Evolutionary conservation across 2,888 invertebrate genomes (phyloP), one percentile per base, ranked within the genome.

Genomic region (Andrena bucephala): DNA sequence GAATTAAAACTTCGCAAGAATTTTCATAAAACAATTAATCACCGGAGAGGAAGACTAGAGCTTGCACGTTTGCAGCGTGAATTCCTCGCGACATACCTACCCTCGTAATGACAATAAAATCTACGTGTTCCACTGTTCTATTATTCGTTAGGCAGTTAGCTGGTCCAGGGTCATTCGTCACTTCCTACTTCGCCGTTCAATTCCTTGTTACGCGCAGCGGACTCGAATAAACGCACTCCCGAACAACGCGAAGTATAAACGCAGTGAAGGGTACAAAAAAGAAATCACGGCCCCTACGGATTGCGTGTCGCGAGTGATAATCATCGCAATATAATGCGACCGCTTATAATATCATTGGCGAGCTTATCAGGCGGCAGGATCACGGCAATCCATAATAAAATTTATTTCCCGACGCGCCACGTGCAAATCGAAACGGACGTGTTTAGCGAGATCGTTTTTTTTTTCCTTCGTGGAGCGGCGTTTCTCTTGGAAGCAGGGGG

Each of bases 271-370:
- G 3, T 29, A 50, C 8, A 42, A 69, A 70, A 50, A 31, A 10
- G 8, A 80, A 72, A 68, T 42, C 59, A 16, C 27, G 24, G 29
- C 27, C 13, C 29, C 20, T 8, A 16, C 27, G 31, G 57, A 13
- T 81, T 6, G 72, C 81, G 83, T 83, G 77, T 48, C 36, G 59
- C 67, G n/a, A 7, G 4, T 59, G 83, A 83, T 77, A 73, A 20
- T 16, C 27, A 83, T 83, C 83, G 48, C 66, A 42, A 74, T 59
- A 71, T 71, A 81, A 81, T 77, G 77, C 57, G 5, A 36, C 60
- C 72, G 69, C 66, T 83, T 72, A 59, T 75, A 70, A 75, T 68
- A 75, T 83, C 71, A 65, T 83, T 72, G 66, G 13, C 13, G 3
- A 29, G 29, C 29, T 63, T 76, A 80, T 83, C 83, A 10, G 0